A percentile compares a stretch with the other conserved stretches of the same genome.
Evolutionary conservation across 2,888 invertebrate genomes (phyloP).

Genomic region (Brenthis daphne): DNA sequence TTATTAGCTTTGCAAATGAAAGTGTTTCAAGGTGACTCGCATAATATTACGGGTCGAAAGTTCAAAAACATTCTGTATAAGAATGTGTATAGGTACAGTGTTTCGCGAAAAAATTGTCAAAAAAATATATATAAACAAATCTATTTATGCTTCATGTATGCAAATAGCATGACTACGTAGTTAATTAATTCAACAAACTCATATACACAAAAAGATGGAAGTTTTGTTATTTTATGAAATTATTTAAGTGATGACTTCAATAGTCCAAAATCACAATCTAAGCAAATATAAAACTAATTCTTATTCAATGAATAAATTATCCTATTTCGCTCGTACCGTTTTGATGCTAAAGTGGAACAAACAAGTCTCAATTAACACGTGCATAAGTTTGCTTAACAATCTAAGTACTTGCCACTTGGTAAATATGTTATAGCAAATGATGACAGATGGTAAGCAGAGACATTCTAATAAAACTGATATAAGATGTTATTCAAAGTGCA

Average conservation of each 20-base stretch:
- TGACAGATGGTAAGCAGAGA: not conserved
- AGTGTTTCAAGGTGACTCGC: slow-evolving; percentile 69
- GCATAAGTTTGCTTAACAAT: not conserved
- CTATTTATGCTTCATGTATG: too few relatives aligned
- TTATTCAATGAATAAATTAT: too few relatives aligned
- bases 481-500: slow-evolving; percentile 2
- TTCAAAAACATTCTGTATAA: slow-evolving; percentile 43
- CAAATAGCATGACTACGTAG: too few relatives aligned
- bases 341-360: not conserved
- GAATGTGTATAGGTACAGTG: too few relatives aligned
- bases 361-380: not conserved
- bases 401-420: not conserved
- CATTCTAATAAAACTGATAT: not conserved
- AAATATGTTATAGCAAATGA: slow-evolving; percentile 7
- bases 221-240: too few relatives aligned
- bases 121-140: not conserved
- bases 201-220: too few relatives aligned
- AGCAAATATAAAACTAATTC: too few relatives aligned
- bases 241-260: too few relatives aligned
- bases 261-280: too few relatives aligned
- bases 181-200: too few relatives aligned
- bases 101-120: not conserved
- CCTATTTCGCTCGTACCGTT: too few relatives aligned
- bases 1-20: slow-evolving; percentile 48
- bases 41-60: slow-evolving; percentile 53